Conservation (phyloP, 2,888 invertebrate genomes). For the Graphium colonna region DNA sequence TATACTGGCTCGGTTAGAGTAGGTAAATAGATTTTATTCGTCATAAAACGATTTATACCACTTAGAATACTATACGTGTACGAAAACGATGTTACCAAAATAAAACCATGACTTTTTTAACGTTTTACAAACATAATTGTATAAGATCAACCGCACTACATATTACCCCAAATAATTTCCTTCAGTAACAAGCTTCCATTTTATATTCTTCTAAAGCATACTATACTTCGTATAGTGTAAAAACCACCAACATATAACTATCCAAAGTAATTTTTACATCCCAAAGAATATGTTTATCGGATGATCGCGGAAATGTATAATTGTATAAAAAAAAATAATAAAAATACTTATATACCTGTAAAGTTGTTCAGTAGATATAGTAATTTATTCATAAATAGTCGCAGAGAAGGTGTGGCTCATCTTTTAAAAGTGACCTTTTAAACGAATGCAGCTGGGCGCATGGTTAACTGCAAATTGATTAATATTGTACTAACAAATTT, state of each 20-base stretch:
- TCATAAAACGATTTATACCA: constrained; percentile 14
- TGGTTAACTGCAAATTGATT: constrained; percentile 58
- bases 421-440: constrained; percentile 73
- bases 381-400: constrained; percentile 70
- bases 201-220: constrained; percentile 9
- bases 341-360: constrained; percentile 74
- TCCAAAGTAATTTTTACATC: constrained; percentile 73
- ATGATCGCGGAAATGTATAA: constrained; percentile 71
- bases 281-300: constrained; percentile 76
- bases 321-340: constrained; percentile 73
- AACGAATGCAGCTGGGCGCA: constrained; percentile 60
- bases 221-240: constrained; percentile 11
- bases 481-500: constrained; percentile 52
- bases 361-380: constrained; percentile 69
- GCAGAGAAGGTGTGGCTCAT: constrained; percentile 57
- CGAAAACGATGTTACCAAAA: constrained; percentile 42
- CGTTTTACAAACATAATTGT: constrained; percentile 44
- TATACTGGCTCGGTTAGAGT: no score
- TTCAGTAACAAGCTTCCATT: constrained; percentile 3
- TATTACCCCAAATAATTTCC: constrained; percentile 6
- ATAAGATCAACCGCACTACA: constrained; percentile 14
- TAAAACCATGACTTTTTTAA: constrained; percentile 61
- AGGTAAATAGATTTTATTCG: constrained; percentile 13
- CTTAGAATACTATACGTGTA: constrained; percentile 27
- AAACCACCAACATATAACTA: constrained; percentile 36